Base-by-base conservation (phyloP, 2,888 invertebrate species). In the Plutella xylostella region DNA sequence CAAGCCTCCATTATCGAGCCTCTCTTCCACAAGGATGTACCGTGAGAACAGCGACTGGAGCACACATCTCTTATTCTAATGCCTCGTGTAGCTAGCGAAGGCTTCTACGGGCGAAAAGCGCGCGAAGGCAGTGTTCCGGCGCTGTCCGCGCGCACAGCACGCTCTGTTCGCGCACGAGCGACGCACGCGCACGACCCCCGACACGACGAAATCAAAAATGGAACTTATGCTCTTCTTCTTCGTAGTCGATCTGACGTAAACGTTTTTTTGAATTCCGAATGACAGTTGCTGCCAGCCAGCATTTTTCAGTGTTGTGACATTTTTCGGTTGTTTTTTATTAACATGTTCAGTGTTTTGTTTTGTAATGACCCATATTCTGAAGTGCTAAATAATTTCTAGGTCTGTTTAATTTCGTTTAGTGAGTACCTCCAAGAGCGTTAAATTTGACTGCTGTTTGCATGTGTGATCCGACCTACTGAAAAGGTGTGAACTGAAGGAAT, bases 51-150 rank as follows among this genome's bases (percentile, higher is more conserved):
- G 69, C 61, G 68, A 60, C 63, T 66, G 59, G 60, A 63, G 65
- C 61, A 39, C 61, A n/a, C n/a, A n/a, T n/a, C 63, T 67, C 65
- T 65, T 64, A 63, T 64, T 70, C 65, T 69, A 69, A 72, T 65
- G 68, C 66, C 68, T 72, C 66, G 60, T 63, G 56, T 56, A 55
- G 59, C 64, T 63, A 59, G 59, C 55, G 69, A 70, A 75, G 77
- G 79, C 73, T 75, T 72, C 63, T 61, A 68, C 68, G 72, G 70
- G 69, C 63, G 72, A 79, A 83, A 80, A 80, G 82, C 80, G 80
- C 82, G 83, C 79, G 79, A 80, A 82, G 73, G 73, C 82, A 83
- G 83, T 83, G 72, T 71, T 65, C 76, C 72, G 78, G 74, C 69
- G 79, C 70, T 68, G 71, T 69, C 64, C 78, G 82, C 61, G 79